Conservation (phyloP, 2,888 invertebrate genomes). For the Leptopilina syphax region DNA sequence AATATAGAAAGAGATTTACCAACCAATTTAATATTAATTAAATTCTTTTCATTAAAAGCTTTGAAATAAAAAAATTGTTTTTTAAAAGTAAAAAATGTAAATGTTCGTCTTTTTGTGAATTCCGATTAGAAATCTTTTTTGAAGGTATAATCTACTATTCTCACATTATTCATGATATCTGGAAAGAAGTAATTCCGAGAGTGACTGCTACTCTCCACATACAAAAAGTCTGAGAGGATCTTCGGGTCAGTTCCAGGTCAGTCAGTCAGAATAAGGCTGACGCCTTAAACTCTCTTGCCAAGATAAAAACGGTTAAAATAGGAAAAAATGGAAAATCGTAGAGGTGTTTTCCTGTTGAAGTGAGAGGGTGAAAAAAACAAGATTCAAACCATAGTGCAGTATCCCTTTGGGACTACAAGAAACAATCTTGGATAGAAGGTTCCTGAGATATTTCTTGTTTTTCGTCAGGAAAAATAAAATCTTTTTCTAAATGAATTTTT, state of each 20-base stretch:
- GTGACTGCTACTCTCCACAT: neutral
- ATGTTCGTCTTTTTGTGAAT: too few species aligned
- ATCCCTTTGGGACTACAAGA: conserved; percentile 58
- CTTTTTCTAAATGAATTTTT: conserved; percentile 10
- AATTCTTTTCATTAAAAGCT: too few species aligned
- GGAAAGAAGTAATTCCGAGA: neutral
- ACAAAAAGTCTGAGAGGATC: conserved; percentile 27
- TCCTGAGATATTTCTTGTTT: conserved; percentile 21
- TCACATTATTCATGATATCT: neutral
- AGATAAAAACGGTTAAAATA: conserved; percentile 1
- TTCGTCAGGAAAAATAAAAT: conserved; percentile 19
- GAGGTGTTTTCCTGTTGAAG: neutral
- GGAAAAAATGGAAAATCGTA: neutral
- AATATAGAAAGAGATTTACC: too few species aligned
- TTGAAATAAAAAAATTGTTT: too few species aligned
- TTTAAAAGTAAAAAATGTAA: too few species aligned
- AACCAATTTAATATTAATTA: too few species aligned
- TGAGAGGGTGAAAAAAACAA: conserved; percentile 45
- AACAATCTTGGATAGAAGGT: conserved; percentile 61
- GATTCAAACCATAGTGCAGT: conserved; percentile 37
- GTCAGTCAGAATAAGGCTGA: conserved; percentile 45
- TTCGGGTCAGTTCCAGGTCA: conserved; percentile 62
- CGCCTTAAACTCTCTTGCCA: conserved; percentile 38
- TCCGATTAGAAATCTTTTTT: too few species aligned
- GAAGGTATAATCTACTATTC: too few species aligned